Base-by-base conservation (phyloP, 2,888 invertebrate genomes). In the Vesta saturnalis region DNA sequence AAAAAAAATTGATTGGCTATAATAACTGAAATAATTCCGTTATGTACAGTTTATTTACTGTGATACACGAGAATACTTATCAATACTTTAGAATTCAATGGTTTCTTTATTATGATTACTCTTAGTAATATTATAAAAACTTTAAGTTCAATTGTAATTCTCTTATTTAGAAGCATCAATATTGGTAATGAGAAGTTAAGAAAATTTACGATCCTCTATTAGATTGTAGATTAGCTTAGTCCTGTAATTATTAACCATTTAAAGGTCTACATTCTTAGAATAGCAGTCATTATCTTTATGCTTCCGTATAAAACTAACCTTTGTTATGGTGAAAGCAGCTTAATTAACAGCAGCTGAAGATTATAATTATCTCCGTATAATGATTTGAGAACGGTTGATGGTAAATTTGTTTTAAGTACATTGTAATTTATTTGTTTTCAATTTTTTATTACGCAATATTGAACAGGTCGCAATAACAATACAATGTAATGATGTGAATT, bases 181-280 rank as follows among this genome's bases (percentile, higher is more conserved):
- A 39, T 39, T 6, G 39, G 39, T 39, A 39, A 39, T 39, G 12
- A 8, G 39, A n/a, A 39, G 39, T 39, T 30, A 39, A 39, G 39
- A 21, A 16, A 52, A 19, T 21, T 52, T 52, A 52, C 18, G 19
- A 52, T 52, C 52, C 1, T 57, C 12, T 57, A 66, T 52, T 49
- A 52, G 21, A 52, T 52, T 52, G 4, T 10, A 52, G 18, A 52
- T 52, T 52, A 52, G 52, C 19, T 19, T 52, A 5, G 52, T 58
- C 58, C 30, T 56, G 63, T 60, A 68, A 70, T 68, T 70, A 68
- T 54, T 61, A 30, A 64, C 61, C 68, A 70, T 70, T 68, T 70
- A 68, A 64, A 64, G 19, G 67, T 67, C 70, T 60, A 56, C 61
- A 70, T 70, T 70, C 70, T 58, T 60, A 47, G 64, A 47, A 60